phyloP scores from a whole-genome alignment of 1,140 invertebrate species.

The Brachionus plicatilis region DNA sequence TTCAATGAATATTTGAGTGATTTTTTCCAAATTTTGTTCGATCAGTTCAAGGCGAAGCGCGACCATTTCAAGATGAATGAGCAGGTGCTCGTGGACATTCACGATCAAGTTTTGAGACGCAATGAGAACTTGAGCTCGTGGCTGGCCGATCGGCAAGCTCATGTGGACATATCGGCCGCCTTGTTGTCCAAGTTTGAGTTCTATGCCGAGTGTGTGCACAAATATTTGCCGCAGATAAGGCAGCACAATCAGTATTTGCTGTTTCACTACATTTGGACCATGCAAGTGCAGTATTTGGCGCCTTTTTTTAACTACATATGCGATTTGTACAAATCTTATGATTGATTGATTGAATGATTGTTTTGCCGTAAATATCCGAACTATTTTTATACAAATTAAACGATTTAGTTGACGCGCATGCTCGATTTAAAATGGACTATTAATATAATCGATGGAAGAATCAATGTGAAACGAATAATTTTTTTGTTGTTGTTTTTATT shows the following conservation, averaged over 20 bases:
- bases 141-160: background rate
- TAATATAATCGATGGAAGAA: background rate
- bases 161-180: background rate
- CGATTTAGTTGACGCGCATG: background rate
- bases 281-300: conserved; percentile 39
- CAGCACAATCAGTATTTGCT: conserved; percentile 29
- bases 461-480: background rate
- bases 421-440: background rate
- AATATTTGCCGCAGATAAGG: conserved; percentile 36
- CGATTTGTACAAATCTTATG: conserved; percentile 33
- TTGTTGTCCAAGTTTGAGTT: conserved; percentile 33
- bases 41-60: conserved; percentile 35
- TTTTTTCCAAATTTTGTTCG: conserved; percentile 31
- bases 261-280: conserved; percentile 37
- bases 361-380: conserved; percentile 20
- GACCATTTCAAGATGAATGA: conserved; percentile 38
- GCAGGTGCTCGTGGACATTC: conserved; percentile 7
- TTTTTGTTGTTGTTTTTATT: conserved; percentile 2
- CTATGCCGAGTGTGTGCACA: conserved; percentile 39
- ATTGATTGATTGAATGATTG: conserved; percentile 18
- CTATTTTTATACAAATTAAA: background rate
- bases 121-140: conserved; percentile 6
- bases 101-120: background rate
- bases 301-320: conserved; percentile 38
- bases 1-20: conserved; percentile 8